Evolutionary conservation across 1,140 invertebrate species (phyloP).

Genomic region (Drosophila yakuba): DNA sequence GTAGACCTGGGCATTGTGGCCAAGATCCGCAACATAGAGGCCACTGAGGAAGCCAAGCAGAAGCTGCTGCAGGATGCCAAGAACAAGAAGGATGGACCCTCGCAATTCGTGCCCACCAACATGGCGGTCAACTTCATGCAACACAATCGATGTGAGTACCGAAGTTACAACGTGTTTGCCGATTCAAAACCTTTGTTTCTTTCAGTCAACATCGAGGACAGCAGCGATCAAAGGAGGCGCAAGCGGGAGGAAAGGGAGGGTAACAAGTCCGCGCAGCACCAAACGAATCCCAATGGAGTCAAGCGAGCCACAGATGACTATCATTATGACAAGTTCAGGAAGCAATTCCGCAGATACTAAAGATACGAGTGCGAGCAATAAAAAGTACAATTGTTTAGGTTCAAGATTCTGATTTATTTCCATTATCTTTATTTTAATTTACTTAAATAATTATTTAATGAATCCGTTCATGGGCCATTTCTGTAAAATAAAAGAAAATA

Average conservation of each 20-base stretch:
- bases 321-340: constrained; percentile 98
- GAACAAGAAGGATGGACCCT: constrained; percentile 96
- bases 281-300: constrained; percentile 84
- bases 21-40: constrained; percentile 99
- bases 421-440: neutral
- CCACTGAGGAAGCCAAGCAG: constrained; percentile 98
- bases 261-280: constrained; percentile 78
- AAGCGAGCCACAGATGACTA: constrained; percentile 97
- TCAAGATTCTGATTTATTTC: neutral
- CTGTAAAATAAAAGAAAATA: constrained; percentile 11
- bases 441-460: neutral
- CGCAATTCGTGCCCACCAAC: constrained; percentile 98
- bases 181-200: constrained; percentile 66
- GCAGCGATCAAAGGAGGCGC: constrained; percentile 86
- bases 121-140: constrained; percentile 99
- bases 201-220: constrained; percentile 93
- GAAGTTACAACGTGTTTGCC: neutral
- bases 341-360: constrained; percentile 96
- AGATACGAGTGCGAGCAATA: constrained; percentile 1
- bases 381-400: constrained; percentile 1
- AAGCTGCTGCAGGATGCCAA: constrained; percentile 94
- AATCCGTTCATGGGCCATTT: neutral
- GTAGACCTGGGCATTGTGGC: constrained; percentile 99
- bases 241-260: constrained; percentile 85
- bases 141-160: constrained; percentile 93